Base-by-base conservation (phyloP, 1,140 invertebrate species). In the Drosophila malerkotliana region DNA sequence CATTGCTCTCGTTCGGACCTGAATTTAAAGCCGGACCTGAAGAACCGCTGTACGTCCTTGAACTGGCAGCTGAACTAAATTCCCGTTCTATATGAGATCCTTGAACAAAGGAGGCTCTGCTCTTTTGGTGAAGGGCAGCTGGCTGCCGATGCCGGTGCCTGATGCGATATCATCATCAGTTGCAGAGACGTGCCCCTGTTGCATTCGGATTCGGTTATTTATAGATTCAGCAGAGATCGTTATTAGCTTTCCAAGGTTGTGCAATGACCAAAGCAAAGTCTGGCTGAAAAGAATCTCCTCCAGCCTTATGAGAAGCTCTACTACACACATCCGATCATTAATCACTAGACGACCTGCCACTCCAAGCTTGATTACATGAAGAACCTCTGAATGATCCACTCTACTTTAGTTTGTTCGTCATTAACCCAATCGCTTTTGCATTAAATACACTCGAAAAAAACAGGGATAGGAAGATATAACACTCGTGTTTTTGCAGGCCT, bases 11-110 rank as follows among this genome's bases (percentile, higher is more conserved):
- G 41, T 6, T 18, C 41, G 41, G 34, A 37, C 34, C 34, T 37
- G 34, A 44, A 37, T n/a, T n/a, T 37, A 12, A 37, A 37, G 34
- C 81, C 81, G 77, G 80, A 79, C 71, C 73, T 77, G 34, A 72
- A 83, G 87, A 88, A 88, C 79, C 84, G 83, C 83, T 88, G 79
- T 83, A 61, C 83, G 83, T 83, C 83, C 83, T 88, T 88, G 84
- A 83, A 83, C 83, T 83, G 73, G 52, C 60, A 49, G 79, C 75
- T 88, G 81, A 88, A 76, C 84, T 79, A 77, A 71, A 88, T 77
- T 88, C 83, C 83, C 83, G 83, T 88, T 88, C 72, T 71, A 79
- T 32, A 44, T 34, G 37, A 37, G 44, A 60, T 88, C 82, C 82
- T 87, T 87, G 82, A 63, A 73, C 67, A 68, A 77, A 56, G 55